Base-by-base conservation (phyloP, 2,888 invertebrate species). In the Ashinkailepas kermadecensis region DNA sequence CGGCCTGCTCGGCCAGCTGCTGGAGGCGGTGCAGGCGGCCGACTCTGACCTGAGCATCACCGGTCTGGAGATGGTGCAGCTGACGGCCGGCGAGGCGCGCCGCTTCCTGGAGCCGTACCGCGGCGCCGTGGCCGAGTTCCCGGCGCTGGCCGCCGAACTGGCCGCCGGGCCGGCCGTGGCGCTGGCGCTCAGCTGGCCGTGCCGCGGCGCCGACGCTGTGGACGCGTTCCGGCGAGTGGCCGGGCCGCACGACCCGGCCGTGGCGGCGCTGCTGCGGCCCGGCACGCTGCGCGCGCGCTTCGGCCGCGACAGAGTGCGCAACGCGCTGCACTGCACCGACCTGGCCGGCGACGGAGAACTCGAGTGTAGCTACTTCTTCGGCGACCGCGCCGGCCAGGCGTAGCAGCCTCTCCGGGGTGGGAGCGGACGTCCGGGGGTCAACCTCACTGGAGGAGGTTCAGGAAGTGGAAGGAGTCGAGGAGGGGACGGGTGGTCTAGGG, bases 41-140 rank as follows among this genome's bases (percentile, higher is more conserved):
- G 91, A 92, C n/a, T 91, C 91, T 82, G 92, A 93, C 1, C 97
- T 94, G 86, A 89, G 91, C 79, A 91, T 97, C 78, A 92, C 93
- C 0, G 95, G 94, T 0, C 89, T 96, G 83, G 92, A 93, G 87
- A 92, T 94, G 91, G 91, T 93, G 85, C 89, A 92, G 83, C 89
- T 97, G 85, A 94, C 93, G 85, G 92, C 92, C 83, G 90, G 92
- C 0, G 94, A 95, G 87, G 95, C 95, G 10, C 94, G 95, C 85
- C 96, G 97, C 87, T 97, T 97, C 88, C 92, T 93, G 86, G 96
- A 97, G 88, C 93, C 97, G 8, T 97, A 97, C 87, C 95, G 95
- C 87, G 96, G 95, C 2, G 94, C 95, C 81, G 90, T 95, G 65
- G 91, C 92, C 0, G 94, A 95, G 85, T 93, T 92, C 86, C 90